Base-by-base conservation (phyloP, 1,140 invertebrate species). In the Platorchestia sp. region DNA sequence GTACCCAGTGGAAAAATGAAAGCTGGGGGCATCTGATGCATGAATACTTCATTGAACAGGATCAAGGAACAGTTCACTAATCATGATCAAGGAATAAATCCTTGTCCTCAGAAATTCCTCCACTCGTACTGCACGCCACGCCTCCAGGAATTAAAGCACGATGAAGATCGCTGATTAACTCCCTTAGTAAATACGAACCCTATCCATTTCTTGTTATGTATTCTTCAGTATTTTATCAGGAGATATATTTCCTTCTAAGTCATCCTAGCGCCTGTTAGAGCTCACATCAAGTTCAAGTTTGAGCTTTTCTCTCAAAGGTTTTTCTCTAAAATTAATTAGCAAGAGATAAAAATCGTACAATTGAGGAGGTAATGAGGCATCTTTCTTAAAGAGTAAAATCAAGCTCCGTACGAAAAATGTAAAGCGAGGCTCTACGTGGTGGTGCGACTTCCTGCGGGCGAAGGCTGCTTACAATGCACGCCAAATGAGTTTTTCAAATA, bases 401-500 rank as follows among this genome's bases (percentile, higher is more conserved):
- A 75, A 75, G 59, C 10, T 75, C 27, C 59, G 10, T 10, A 10
- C 7, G 10, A 27, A 75, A 75, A 75, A 75, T 22, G 14, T 75
- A 10, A 75, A 36, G 59, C 36, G 14, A 75, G 59, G 59, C 59
- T 75, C 36, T 10, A 75, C 59, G 14, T 10, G 14, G 10, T 36
- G 59, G 59, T 75, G 59, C 59, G 59, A 75, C 59, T 75, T 19
- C 59, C 59, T 75, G 59, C 59, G 36, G 7, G 59, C 59, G 59
- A 75, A 75, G 59, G 59, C 59, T 75, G 59, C 59, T 22, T 75
- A 75, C 59, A 75, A 75, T 75, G 36, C 59, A 36, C 59, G 59
- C 59, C 44, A 43, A 90, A 90, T 45, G 87, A 90, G 41, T 90
- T 45, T 93, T 93, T 41, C 91, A 93, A 93, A 93, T 47, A 93